A percentile compares a stretch with the other conserved stretches of the same genome.
Conservation (phyloP, 2,113 vertebrate genomes). For the Hiodon alosoides region DNA sequence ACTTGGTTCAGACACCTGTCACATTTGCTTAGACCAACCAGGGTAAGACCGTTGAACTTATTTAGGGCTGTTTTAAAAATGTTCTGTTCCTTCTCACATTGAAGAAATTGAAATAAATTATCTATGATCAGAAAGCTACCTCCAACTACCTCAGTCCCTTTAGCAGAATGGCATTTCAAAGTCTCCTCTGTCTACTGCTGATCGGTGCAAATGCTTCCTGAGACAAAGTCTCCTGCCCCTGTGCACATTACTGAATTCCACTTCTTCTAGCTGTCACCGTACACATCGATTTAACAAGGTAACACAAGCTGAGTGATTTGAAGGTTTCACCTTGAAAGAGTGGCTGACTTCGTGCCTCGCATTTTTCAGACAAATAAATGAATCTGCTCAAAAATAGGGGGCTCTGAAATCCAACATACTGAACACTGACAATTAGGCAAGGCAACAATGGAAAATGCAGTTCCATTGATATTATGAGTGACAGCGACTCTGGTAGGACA, state of each 20-base stretch:
- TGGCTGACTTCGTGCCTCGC: slow-evolving; percentile 39
- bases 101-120: slow-evolving; percentile 23
- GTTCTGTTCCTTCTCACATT: neutral
- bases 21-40: slow-evolving; percentile 12
- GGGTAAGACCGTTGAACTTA: neutral
- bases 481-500: slow-evolving; percentile 36
- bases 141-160: neutral
- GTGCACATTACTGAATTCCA: slow-evolving; percentile 31
- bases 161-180: neutral
- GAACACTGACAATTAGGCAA: slow-evolving; percentile 47
- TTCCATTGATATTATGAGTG: slow-evolving; percentile 49
- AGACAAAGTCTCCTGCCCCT: slow-evolving; percentile 29
- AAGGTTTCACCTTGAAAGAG: slow-evolving; percentile 51
- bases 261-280: slow-evolving; percentile 42
- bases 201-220: neutral
- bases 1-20: slow-evolving; percentile 7
- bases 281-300: slow-evolving; percentile 53
- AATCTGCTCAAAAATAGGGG: slow-evolving; percentile 19
- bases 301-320: slow-evolving; percentile 51
- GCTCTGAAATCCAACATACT: slow-evolving; percentile 40
- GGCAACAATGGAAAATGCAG: slow-evolving; percentile 12
- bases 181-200: neutral
- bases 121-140: slow-evolving; percentile 2
- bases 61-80: neutral
- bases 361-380: slow-evolving; percentile 49